Evolutionary conservation across 2,113 vertebrate genomes (phyloP).

Genomic region (Marmota flaviventris): DNA sequence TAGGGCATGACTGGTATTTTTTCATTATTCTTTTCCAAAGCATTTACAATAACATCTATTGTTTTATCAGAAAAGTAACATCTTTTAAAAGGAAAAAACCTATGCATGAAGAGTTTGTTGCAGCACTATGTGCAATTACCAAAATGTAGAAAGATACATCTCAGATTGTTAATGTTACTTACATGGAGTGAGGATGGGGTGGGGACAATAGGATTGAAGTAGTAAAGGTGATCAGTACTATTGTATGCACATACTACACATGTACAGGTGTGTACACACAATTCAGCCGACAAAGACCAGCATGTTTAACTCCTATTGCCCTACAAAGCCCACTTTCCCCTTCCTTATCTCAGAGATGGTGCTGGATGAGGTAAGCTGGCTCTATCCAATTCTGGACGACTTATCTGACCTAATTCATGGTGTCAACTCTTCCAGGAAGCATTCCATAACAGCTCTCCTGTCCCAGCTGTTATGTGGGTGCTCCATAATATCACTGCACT

Average conservation of each 20-base stretch:
- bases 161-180: background rate
- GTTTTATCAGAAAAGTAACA: background rate
- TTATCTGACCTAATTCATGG: background rate
- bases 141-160: background rate
- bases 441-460: background rate
- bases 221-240: too few species aligned
- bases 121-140: background rate
- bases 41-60: background rate
- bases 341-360: background rate
- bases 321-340: background rate
- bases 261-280: background rate
- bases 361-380: background rate
- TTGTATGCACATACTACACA: too few species aligned
- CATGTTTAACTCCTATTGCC: background rate
- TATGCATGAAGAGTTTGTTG: background rate
- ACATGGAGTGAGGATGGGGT: too few species aligned
- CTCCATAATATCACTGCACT: background rate
- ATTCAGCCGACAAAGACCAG: background rate
- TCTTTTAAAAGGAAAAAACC: background rate
- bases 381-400: background rate
- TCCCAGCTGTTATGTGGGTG: fast-evolving
- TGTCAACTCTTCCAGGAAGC: background rate
- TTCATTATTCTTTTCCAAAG: background rate
- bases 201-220: background rate
- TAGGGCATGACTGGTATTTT: background rate